Evolutionary conservation across 2,113 vertebrate genomes (phyloP), one percentile per base, ranked within the genome.

Genomic region (Sapayoa aenigma): DNA sequence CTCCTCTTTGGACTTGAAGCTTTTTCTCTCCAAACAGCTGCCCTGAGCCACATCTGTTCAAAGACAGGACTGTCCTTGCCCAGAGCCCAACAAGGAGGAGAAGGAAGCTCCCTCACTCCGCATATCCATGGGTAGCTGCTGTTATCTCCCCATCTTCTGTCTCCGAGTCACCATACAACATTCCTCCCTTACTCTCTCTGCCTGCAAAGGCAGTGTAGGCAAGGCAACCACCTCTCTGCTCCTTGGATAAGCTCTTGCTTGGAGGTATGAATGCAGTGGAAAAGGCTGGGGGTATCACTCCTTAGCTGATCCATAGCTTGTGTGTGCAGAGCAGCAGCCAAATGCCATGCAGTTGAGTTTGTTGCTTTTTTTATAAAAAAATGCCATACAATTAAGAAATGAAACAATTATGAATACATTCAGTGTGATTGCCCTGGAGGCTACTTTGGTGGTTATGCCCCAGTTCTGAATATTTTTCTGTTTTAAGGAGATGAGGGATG

Each of bases 261-360:
- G 69, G 58, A 85, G 33, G 21, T 53, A 7, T 24, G 17, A 33
- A 39, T 33, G 87, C 50, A 1, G 2, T 10, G 37, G 31, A n/a
- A 35, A 37, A 72, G 22, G 33, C 46, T 59, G 60, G 58, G 31
- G 41, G 11, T 22, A n/a, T 20, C 0, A 0, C 42, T 77, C 39
- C 69, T 39, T 2, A 19, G 65, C 46, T 77, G 60, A 25, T 44
- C 37, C 33, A 1, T 1, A 25, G 55, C 46, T 76, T 83, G 53
- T 16, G 10, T 6, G 35, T 17, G 53, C 83, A 66, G 79, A 44
- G 71, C 1, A 0, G 25, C 55, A 56, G 65, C 47, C 58, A 19
- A 81, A 37, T 1, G 3, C 16, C 3, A 0, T 1, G 3, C 0
- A 1, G 5, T 1, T 68, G 30, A 4, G 6, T 23, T 35, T 24